A percentile compares a stretch with the other conserved stretches of the same genome.
These are phyloP conservation scores for Galleria mellonella DNA, from an alignment of 1,140 invertebrate genomes.

Conservation along the genomic window DNA sequence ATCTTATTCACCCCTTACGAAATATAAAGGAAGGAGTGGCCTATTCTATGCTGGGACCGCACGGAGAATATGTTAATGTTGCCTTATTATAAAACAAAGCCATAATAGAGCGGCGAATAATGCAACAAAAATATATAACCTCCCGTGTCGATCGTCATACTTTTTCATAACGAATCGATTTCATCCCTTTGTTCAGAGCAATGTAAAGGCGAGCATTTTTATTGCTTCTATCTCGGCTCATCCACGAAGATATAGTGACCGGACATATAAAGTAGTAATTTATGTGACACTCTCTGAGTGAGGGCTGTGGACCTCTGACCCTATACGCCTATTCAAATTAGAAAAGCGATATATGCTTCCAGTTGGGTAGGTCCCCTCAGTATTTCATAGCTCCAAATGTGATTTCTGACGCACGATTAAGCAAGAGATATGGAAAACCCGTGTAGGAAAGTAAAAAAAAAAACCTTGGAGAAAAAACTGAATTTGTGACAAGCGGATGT, in stretches of 20 bases:
- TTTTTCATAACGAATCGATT: too few relatives aligned
- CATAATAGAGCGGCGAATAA: too few relatives aligned
- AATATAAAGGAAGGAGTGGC: too few relatives aligned
- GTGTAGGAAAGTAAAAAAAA: not conserved
- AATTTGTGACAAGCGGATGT: not conserved
- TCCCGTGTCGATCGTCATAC: too few relatives aligned
- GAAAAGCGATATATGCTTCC: slow-evolving; percentile 24
- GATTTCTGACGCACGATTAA: slow-evolving; percentile 33
- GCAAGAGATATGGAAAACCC: slow-evolving; percentile 18
- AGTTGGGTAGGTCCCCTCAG: slow-evolving; percentile 12
- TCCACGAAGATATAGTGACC: slow-evolving; percentile 21
- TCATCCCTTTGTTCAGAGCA: not conserved
- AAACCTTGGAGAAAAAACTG: not conserved
- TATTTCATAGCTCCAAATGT: slow-evolving; percentile 30
- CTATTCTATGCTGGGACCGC: too few relatives aligned
- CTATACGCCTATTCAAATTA: slow-evolving; percentile 38
- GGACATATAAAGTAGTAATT: slow-evolving; percentile 39
- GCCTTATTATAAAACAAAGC: too few relatives aligned
- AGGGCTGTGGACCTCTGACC: slow-evolving; percentile 15
- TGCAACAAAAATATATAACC: too few relatives aligned
- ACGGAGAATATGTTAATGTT: too few relatives aligned
- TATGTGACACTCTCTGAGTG: slow-evolving; percentile 35
- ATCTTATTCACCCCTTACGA: too few relatives aligned
- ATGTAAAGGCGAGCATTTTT: slow-evolving; percentile 2
- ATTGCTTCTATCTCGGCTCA: slow-evolving; percentile 8